Evolutionary conservation across 2,113 vertebrate genomes (phyloP), one percentile per base, ranked within the genome.

Genomic region (Microcebus murinus): DNA sequence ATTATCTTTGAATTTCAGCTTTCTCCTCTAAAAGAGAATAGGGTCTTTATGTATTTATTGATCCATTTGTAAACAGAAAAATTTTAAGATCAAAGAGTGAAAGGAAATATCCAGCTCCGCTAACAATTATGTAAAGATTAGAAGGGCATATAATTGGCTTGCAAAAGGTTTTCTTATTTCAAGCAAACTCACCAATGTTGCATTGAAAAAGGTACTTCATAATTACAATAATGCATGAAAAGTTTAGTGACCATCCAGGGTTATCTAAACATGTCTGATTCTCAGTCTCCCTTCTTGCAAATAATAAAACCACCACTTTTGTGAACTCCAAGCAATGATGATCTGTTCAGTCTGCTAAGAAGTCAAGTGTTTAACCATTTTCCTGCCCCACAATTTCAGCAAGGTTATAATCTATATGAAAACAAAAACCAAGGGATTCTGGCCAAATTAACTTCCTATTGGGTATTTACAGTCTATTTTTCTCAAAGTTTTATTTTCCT

Each of bases 51-150:
- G 36, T 74, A 93, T 21, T 74, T 74, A 93, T 21, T 74, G 77
- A 97, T 79, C 92, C 39, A 50, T 92, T 97, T 88, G 21, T 25
- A 94, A 97, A 95, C 1, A 88, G 6, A 74, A 61, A 65, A 6
- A 11, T 42, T 93, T 50, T 50, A n/a, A 50, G 95, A 82, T 70
- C 17, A 76, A 86, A 95, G 67, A 61, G 8, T 70, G 36, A 94
- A 91, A 95, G 77, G 77, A 91, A 90, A 83, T 70, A 95, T 61
- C 9, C n/a, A 81, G 8, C 12, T 71, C 45, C 80, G 8, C 55
- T 87, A 94, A 82, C 74, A 96, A 90, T 70, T 57, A 96, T 59
- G 12, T 57, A 97, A 93, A 97, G 23, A 77, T 94, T 90, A 84
- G 82, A 94, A 95, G 15, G 39, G 2, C 21, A 13, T 86, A 84